Evolutionary conservation across 1,140 invertebrate species (phyloP).

Genomic region (Ptiloglossa arizonensis): DNA sequence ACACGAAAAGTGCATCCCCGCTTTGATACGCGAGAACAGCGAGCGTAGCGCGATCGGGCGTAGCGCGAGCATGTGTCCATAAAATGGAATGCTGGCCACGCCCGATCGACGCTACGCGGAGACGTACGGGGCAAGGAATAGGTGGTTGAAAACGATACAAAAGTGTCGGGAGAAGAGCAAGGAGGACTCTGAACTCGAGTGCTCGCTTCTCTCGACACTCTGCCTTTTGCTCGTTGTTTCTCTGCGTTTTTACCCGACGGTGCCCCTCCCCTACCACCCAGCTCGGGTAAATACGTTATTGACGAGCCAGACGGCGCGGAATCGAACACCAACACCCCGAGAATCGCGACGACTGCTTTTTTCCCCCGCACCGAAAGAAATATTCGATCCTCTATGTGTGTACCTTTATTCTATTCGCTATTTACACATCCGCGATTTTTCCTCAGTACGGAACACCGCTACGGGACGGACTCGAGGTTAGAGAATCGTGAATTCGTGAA

Average conservation of each 20-base stretch:
- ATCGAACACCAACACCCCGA: constrained; percentile 14
- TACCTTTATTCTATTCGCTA: too few species aligned
- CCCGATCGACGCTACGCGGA: constrained; percentile 42
- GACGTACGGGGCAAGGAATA: background rate
- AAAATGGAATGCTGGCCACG: constrained; percentile 23
- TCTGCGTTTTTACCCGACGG: constrained; percentile 21
- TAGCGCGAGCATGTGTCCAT: constrained; percentile 6
- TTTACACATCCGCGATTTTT: background rate
- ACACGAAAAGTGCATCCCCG: constrained; percentile 52
- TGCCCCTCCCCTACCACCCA: background rate
- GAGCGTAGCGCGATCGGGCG: constrained; percentile 33
- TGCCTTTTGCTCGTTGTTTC: constrained; percentile 29
- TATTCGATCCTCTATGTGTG: background rate
- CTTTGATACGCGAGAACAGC: constrained; percentile 47
- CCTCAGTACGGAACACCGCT: too few species aligned
- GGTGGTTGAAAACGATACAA: constrained; percentile 27
- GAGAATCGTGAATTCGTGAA: too few species aligned
- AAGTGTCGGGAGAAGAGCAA: background rate
- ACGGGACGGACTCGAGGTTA: too few species aligned
- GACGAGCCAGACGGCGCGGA: constrained; percentile 40
- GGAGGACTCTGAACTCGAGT: constrained; percentile 6
- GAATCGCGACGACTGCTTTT: background rate
- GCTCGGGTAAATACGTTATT: constrained; percentile 51
- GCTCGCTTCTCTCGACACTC: background rate
- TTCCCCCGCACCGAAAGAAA: background rate